Conservation (phyloP, 2,888 invertebrate species). For the Rhyacophila evoluta region DNA sequence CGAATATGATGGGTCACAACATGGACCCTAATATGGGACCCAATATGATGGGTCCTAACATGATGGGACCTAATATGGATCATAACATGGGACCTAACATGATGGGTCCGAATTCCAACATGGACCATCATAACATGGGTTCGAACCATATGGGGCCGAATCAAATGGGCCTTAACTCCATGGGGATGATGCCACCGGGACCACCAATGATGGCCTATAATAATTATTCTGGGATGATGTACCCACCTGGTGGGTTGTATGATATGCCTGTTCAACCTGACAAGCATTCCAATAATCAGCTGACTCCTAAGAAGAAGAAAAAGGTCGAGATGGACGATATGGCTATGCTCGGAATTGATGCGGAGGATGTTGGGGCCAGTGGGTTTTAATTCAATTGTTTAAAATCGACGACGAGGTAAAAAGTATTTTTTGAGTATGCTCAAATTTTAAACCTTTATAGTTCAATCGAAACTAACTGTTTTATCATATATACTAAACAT, state of each 20-base stretch:
- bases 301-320: conserved; percentile 59
- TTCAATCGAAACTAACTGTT: no score
- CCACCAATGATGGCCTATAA: conserved; percentile 49
- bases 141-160: conserved; percentile 34
- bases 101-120: conserved; percentile 38
- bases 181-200: conserved; percentile 45
- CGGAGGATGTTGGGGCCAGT: conserved; percentile 78
- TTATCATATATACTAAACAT: no score
- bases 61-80: conserved; percentile 35
- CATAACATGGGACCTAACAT: conserved; percentile 26
- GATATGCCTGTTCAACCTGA: conserved; percentile 36
- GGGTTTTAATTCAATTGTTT: conserved; percentile 44
- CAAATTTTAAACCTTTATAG: no score
- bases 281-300: conserved; percentile 36
- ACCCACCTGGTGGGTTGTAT: conserved; percentile 49
- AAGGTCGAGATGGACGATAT: conserved; percentile 77
- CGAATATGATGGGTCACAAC: conserved; percentile 55
- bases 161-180: conserved; percentile 31
- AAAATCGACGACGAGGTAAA: no score
- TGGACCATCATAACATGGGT: conserved; percentile 29
- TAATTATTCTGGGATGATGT: conserved; percentile 55
- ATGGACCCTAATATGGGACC: conserved; percentile 59
- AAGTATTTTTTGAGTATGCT: no score
- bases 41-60: conserved; percentile 56
- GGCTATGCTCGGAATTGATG: conserved; percentile 88